Evolutionary conservation across 1,140 invertebrate species (phyloP).

Genomic region (Penaeus vannamei): DNA sequence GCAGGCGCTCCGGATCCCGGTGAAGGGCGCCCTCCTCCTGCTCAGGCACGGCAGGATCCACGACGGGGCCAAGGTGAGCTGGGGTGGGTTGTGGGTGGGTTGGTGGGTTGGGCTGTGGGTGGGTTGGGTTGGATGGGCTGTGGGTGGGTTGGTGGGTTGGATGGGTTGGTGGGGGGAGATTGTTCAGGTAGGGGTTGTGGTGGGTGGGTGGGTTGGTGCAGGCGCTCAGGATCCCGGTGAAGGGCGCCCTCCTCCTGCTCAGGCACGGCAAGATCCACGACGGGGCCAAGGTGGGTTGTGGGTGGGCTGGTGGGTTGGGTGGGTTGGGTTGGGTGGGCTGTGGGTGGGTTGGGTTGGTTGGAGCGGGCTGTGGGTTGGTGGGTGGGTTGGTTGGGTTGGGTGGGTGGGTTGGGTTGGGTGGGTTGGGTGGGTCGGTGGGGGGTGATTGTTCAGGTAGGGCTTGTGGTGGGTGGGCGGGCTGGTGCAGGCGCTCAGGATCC

Average conservation of each 20-base stretch:
- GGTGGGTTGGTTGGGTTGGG: too few relatives aligned
- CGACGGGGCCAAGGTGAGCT: slow-evolving; percentile 43
- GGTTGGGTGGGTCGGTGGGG: too few relatives aligned
- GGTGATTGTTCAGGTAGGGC: too few relatives aligned
- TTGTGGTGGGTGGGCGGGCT: too few relatives aligned
- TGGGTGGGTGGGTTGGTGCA: too few relatives aligned
- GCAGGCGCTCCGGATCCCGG: slow-evolving; percentile 11
- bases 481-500: slow-evolving; percentile 34
- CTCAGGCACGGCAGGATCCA: slow-evolving; percentile 25
- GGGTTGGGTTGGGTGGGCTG: not conserved
- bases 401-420: too few relatives aligned
- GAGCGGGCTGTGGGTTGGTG: too few relatives aligned
- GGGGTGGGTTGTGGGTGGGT: too few relatives aligned
- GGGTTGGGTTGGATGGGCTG: not conserved
- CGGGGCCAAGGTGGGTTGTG: slow-evolving; percentile 40
- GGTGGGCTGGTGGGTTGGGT: not conserved
- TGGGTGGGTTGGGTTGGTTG: too few relatives aligned
- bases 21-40: slow-evolving; percentile 34
- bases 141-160: too few relatives aligned
- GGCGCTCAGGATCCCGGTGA: slow-evolving; percentile 9
- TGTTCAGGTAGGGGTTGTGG: not conserved
- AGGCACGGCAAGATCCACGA: slow-evolving; percentile 25
- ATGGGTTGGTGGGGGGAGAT: not conserved
- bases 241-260: slow-evolving; percentile 36
- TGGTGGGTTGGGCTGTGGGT: too few relatives aligned